Evolutionary conservation across 2,888 invertebrate species (phyloP).

Genomic region (Stenoptilia bipunctidactyla): DNA sequence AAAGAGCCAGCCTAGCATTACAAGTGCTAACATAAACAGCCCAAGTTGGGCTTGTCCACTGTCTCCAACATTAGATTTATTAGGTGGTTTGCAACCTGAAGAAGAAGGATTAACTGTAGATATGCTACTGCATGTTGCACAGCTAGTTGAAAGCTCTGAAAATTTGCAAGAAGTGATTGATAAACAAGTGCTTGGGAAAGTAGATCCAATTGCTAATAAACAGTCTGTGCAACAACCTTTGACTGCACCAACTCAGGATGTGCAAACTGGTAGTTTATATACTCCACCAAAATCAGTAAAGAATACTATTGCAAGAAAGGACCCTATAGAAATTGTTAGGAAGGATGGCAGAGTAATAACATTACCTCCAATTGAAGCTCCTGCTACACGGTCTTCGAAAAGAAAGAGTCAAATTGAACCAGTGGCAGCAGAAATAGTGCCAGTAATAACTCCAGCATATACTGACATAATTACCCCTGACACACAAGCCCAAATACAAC

Average conservation of each 20-base stretch:
- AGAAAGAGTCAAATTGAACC: conserved; percentile 64
- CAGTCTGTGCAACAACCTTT: conserved; percentile 22
- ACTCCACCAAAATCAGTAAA: conserved; percentile 37
- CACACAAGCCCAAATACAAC: conserved; percentile 24
- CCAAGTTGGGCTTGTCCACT: conserved; percentile 65
- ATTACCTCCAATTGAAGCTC: conserved; percentile 86
- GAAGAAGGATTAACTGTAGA: conserved; percentile 78
- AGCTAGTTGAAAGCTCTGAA: conserved; percentile 76
- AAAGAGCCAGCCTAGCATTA: conserved; percentile 37
- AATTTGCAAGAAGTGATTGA: conserved; percentile 81
- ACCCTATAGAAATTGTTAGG: conserved; percentile 80
- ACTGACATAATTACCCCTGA: conserved; percentile 31
- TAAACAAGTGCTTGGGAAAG: conserved; percentile 72
- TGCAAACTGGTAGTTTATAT: conserved; percentile 31
- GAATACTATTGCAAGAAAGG: conserved; percentile 44
- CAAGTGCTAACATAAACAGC: conserved; percentile 50
- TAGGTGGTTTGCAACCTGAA: conserved; percentile 74
- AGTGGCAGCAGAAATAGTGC: conserved; percentile 19
- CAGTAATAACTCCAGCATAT: conserved; percentile 20
- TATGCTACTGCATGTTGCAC: conserved; percentile 80
- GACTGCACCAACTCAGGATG: conserved; percentile 22
- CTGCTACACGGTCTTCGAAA: conserved; percentile 83
- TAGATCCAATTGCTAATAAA: conserved; percentile 36
- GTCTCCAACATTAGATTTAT: conserved; percentile 70
- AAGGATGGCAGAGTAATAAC: conserved; percentile 82